Conservation (phyloP, 2,888 invertebrate genomes). For the Cryptocephalus primarius region DNA sequence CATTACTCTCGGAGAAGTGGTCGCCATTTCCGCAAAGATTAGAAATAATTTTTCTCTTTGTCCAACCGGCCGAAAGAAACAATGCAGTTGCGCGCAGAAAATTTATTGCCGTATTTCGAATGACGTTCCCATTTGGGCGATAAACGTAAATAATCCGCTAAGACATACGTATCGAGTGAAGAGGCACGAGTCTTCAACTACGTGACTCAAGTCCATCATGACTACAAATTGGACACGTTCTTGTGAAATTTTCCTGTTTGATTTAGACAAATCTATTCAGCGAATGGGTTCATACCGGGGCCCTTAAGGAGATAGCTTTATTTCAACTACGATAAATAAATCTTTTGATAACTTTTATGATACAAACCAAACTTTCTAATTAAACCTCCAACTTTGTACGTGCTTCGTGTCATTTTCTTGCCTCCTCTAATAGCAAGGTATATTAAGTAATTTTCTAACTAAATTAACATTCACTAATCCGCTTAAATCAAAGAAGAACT, state of each 20-base stretch:
- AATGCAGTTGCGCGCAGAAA: constrained; percentile 3
- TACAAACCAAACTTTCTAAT: no score
- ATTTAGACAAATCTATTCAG: constrained; percentile 19
- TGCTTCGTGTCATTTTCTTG: no score
- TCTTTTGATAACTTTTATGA: no score
- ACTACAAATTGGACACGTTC: constrained; percentile 18
- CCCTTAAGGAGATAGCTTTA: no score
- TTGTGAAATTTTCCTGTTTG: constrained; percentile 17
- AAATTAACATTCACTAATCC: no score
- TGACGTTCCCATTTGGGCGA: constrained; percentile 9
- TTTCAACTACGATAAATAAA: no score
- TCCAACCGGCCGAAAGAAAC: constrained; percentile 1
- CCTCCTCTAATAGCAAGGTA: no score
- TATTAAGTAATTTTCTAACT: no score
- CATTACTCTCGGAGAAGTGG: background rate
- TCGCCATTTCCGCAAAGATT: background rate
- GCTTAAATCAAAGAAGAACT: no score
- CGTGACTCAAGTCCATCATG: constrained; percentile 19
- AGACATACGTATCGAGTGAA: background rate
- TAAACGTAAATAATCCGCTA: constrained; percentile 9
- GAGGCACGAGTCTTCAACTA: constrained; percentile 10
- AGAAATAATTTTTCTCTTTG: background rate
- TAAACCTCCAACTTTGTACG: no score
- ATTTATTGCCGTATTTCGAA: constrained; percentile 5
- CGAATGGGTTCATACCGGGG: background rate